Conservation (phyloP, 2,113 vertebrate genomes). For the Orthonyx spaldingii region DNA sequence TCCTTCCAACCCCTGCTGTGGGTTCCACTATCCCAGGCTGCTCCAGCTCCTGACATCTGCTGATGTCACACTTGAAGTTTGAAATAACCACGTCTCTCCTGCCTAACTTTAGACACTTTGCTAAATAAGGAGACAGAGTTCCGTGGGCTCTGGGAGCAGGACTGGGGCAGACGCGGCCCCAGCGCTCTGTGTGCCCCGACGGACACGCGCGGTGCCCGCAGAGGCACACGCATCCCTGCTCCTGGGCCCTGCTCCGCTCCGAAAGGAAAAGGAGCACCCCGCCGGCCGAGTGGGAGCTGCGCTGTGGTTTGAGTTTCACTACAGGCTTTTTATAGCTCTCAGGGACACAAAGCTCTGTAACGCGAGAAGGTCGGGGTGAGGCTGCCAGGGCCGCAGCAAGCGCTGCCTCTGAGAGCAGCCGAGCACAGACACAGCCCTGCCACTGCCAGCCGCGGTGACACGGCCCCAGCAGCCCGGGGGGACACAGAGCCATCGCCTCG, state of each 20-base stretch:
- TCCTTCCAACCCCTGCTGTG: neutral
- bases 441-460: fast-evolving
- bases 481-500: fast-evolving
- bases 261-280: neutral
- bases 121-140: neutral
- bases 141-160: neutral
- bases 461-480: fast-evolving
- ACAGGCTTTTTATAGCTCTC: constrained; percentile 3
- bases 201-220: too few species aligned
- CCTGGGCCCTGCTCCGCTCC: neutral
- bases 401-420: fast-evolving
- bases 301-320: neutral
- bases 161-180: neutral
- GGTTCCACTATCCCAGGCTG: neutral
- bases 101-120: neutral
- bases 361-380: neutral
- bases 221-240: neutral
- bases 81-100: neutral
- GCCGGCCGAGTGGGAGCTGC: neutral
- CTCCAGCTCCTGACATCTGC: neutral
- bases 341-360: neutral
- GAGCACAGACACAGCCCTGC: neutral
- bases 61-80: neutral
- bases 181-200: fast-evolving
- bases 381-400: neutral